phyloP scores from a whole-genome alignment of 2,113 vertebrate species.

The Origma solitaria region DNA sequence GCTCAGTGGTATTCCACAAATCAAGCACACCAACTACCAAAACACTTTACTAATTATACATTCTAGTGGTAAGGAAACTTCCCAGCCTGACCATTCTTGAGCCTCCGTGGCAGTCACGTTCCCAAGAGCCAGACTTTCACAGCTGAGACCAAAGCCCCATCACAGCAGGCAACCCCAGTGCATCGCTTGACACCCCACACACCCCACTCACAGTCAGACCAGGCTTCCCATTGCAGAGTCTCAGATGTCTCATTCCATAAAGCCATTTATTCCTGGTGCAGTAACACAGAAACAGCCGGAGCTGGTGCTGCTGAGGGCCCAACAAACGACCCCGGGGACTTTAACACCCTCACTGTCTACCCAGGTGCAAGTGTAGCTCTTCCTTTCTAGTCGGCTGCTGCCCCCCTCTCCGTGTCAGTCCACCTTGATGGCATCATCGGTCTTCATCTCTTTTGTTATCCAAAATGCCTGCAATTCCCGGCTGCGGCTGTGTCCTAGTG shows the following conservation, averaged over 20 bases:
- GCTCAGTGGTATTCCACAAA: not conserved
- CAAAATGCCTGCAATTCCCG: not conserved
- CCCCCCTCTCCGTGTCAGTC: not conserved
- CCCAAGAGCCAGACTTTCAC: not conserved
- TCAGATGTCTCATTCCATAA: not conserved
- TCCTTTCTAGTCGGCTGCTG: not conserved
- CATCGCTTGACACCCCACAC: not conserved
- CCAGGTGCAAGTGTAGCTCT: not conserved
- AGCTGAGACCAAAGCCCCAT: not conserved
- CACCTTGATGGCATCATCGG: rapidly evolving
- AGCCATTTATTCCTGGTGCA: not conserved
- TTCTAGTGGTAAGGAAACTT: not conserved
- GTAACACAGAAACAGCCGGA: not conserved
- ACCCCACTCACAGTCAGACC: not conserved
- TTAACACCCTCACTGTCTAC: not conserved
- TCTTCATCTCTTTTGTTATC: not conserved
- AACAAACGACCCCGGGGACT: not conserved
- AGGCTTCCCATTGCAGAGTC: not conserved
- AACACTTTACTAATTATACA: not conserved
- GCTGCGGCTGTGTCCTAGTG: not conserved
- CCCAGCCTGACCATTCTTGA: not conserved
- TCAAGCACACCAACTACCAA: not conserved
- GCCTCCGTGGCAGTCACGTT: not conserved
- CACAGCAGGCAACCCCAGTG: rapidly evolving
- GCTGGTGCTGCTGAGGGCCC: rapidly evolving